phyloP scores from a whole-genome alignment of 2,888 invertebrate genomes.

The Epirrita christyi region DNA sequence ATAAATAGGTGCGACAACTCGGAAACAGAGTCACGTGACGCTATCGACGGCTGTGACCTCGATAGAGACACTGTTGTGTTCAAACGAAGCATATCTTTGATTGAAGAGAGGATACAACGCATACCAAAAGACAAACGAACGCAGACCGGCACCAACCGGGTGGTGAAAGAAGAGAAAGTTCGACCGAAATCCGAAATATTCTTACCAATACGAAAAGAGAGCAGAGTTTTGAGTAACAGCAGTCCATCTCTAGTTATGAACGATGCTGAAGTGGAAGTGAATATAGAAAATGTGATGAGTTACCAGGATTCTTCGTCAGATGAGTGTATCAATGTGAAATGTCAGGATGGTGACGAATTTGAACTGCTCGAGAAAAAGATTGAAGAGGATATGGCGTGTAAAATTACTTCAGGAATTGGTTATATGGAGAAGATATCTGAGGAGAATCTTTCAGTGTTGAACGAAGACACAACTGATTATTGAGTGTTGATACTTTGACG shows the following conservation, averaged over 20 bases:
- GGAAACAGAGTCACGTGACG: slow-evolving; percentile 69
- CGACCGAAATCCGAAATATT: slow-evolving; percentile 64
- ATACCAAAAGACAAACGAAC: slow-evolving; percentile 62
- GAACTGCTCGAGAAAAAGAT: slow-evolving; percentile 69
- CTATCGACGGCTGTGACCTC: slow-evolving; percentile 56
- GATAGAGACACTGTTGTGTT: slow-evolving; percentile 66
- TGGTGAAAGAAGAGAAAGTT: slow-evolving; percentile 33
- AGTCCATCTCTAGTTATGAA: slow-evolving; percentile 62
- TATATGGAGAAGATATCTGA: slow-evolving; percentile 75
- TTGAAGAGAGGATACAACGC: slow-evolving; percentile 73
- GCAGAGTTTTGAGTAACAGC: slow-evolving; percentile 65
- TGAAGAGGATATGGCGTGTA: slow-evolving; percentile 64
- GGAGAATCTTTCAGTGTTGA: slow-evolving; percentile 66
- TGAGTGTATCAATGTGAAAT: slow-evolving; percentile 61
- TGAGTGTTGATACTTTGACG: slow-evolving; percentile 21
- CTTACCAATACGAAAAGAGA: slow-evolving; percentile 51
- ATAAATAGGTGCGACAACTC: slow-evolving; percentile 74
- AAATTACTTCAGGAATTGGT: slow-evolving; percentile 52
- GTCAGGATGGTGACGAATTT: slow-evolving; percentile 71
- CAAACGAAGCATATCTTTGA: slow-evolving; percentile 73
- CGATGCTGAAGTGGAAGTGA: slow-evolving; percentile 64
- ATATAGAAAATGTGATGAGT: slow-evolving; percentile 71
- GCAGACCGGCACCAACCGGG: slow-evolving; percentile 40
- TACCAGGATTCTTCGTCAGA: slow-evolving; percentile 79
- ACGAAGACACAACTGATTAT: slow-evolving; percentile 57